Evolutionary conservation across 2,888 invertebrate species (phyloP).

Genomic region (Habroteleia sp.): DNA sequence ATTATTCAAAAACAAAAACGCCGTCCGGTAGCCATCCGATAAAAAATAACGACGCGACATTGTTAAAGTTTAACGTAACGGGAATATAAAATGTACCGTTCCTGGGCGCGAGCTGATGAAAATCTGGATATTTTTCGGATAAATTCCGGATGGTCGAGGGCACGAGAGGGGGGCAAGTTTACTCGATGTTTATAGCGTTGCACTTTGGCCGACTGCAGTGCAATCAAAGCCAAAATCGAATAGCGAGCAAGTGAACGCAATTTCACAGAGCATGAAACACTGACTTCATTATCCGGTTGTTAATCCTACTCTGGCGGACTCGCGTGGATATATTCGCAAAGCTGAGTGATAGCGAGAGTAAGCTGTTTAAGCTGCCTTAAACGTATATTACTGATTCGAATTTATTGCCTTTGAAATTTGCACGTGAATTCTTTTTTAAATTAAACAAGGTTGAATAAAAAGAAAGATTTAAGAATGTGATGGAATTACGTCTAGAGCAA

Average conservation of each 20-base stretch:
- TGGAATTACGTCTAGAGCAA: constrained; percentile 16
- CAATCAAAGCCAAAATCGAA: constrained; percentile 79
- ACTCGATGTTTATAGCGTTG: constrained; percentile 67
- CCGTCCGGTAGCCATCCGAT: constrained; percentile 20
- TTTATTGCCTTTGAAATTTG: constrained; percentile 46
- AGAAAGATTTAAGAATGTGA: constrained; percentile 16
- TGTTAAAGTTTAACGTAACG: constrained; percentile 59
- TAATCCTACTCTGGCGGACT: constrained; percentile 73
- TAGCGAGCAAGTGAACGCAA: constrained; percentile 76
- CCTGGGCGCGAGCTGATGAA: constrained; percentile 59
- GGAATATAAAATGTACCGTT: constrained; percentile 57
- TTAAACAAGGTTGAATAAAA: too few species aligned
- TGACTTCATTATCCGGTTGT: constrained; percentile 81
- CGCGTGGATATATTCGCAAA: constrained; percentile 59
- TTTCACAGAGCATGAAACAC: constrained; percentile 81
- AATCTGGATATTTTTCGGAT: constrained; percentile 64
- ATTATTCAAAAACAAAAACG: constrained; percentile 50
- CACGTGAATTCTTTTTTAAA: constrained; percentile 49
- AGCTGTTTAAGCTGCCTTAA: constrained; percentile 62
- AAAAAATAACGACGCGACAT: constrained; percentile 59
- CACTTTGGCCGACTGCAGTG: constrained; percentile 72
- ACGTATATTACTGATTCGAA: constrained; percentile 60
- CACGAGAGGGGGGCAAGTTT: constrained; percentile 43
- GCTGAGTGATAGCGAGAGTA: constrained; percentile 64
- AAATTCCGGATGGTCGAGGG: constrained; percentile 36